Percentiles rank a stretch among this genome's conserved stretches.
Evolutionary conservation across 1,140 invertebrate genomes (phyloP).

Genomic region (Bombus affinis): DNA sequence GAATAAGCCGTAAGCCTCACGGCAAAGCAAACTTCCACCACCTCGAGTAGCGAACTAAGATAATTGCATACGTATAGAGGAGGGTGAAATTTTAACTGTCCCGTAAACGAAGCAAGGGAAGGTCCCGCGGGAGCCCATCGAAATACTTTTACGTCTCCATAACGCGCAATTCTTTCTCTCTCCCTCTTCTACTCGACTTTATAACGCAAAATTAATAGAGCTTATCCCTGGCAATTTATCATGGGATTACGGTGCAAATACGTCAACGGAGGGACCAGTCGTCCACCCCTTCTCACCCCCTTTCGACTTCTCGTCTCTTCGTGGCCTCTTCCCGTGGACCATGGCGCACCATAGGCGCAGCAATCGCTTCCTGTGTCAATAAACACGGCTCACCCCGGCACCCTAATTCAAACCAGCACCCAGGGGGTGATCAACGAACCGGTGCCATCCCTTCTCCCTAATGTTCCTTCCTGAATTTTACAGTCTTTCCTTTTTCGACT

Average conservation of each 20-base stretch:
- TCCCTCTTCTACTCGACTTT: constrained; percentile 64
- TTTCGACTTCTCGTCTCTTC: not conserved
- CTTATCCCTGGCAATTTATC: constrained; percentile 80
- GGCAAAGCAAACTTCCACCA: too few species aligned
- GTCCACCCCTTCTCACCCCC: constrained; percentile 34
- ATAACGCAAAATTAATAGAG: constrained; percentile 83
- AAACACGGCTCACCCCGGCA: constrained; percentile 69
- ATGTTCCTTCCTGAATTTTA: constrained; percentile 67
- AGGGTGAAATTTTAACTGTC: constrained; percentile 49
- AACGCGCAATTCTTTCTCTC: constrained; percentile 42
- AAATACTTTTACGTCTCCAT: constrained; percentile 65
- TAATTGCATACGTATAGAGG: too few species aligned
- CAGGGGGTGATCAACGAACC: constrained; percentile 71
- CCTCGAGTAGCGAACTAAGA: too few species aligned
- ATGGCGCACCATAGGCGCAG: constrained; percentile 63
- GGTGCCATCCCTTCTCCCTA: constrained; percentile 61
- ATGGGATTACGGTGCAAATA: constrained; percentile 82
- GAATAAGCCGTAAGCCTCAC: too few species aligned
- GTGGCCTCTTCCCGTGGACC: constrained; percentile 15
- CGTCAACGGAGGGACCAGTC: constrained; percentile 63
- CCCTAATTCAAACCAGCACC: constrained; percentile 70
- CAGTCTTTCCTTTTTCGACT: constrained; percentile 52
- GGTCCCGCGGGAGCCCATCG: not conserved
- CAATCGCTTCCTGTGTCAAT: constrained; percentile 81
- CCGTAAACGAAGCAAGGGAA: constrained; percentile 35